Evolutionary conservation across 2,113 vertebrate species (phyloP).

Genomic region (Callithrix jacchus): DNA sequence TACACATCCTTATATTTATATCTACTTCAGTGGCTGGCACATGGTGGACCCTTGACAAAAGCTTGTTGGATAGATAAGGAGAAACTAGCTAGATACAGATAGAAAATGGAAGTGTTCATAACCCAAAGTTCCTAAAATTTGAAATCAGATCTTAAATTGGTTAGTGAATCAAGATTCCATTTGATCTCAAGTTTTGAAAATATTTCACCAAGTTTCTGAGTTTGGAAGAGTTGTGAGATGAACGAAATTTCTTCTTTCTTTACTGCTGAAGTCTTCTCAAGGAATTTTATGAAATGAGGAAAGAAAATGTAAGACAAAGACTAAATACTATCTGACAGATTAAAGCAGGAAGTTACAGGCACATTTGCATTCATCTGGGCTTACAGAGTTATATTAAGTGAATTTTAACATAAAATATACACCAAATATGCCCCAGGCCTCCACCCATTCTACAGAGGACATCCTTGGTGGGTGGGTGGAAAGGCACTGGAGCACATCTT

Average conservation of each 20-base stretch:
- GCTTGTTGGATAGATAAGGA: background rate
- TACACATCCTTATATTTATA: background rate
- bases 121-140: background rate
- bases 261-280: constrained; percentile 2
- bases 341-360: background rate
- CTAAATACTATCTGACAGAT: background rate
- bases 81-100: constrained; percentile 8
- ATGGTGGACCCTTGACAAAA: background rate
- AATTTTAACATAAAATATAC: background rate
- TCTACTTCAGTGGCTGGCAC: background rate
- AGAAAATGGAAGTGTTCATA: background rate
- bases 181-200: constrained; percentile 11
- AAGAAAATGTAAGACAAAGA: constrained; percentile 27
- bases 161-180: constrained; percentile 42
- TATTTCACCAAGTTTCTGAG: background rate
- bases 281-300: background rate
- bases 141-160: constrained; percentile 33
- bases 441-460: background rate
- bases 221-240: constrained; percentile 5
- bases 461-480: background rate
- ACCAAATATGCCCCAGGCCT: background rate
- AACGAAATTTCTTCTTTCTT: constrained; percentile 23
- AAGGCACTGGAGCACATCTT: background rate
- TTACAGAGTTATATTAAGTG: background rate
- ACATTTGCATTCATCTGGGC: background rate